A percentile compares a stretch with the other conserved stretches of the same genome.
These are phyloP conservation scores for Eriocheir sinensis DNA, from an alignment of 1,140 invertebrate species.

Conservation along the genomic window DNA sequence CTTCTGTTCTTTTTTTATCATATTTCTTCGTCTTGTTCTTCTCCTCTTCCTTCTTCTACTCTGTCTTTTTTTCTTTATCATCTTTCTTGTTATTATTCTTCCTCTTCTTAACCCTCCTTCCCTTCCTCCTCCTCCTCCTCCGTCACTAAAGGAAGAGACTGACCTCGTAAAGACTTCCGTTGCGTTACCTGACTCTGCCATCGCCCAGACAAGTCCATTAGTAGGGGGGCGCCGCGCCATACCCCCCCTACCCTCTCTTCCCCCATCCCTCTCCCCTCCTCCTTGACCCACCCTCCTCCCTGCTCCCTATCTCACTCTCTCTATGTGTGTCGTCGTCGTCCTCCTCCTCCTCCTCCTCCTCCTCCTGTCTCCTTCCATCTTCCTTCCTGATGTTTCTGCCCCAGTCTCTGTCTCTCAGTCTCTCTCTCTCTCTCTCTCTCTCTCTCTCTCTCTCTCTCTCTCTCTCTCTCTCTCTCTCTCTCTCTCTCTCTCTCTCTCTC, in stretches of 20 bases:
- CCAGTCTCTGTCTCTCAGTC: background rate
- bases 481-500: too few relatives aligned
- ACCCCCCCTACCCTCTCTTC: background rate
- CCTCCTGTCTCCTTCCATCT: background rate
- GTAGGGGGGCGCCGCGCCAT: background rate
- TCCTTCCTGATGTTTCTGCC: background rate
- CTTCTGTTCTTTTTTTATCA: background rate
- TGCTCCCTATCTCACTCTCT: background rate
- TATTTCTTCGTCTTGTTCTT: background rate
- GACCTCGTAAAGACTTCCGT: slow-evolving; percentile 12
- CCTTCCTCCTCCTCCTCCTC: background rate
- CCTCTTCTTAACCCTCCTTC: background rate
- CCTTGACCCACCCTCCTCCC: too few relatives aligned
- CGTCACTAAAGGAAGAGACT: background rate
- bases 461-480: background rate
- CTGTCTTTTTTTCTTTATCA: too few relatives aligned
- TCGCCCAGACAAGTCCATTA: background rate
- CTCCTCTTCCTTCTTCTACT: background rate
- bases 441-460: background rate
- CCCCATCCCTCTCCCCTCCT: background rate
- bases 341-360: background rate
- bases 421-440: too few relatives aligned
- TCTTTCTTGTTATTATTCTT: too few relatives aligned
- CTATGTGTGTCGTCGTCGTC: background rate
- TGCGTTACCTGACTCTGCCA: background rate